Evolutionary conservation across 2,113 vertebrate genomes (phyloP), one percentile per base, ranked within the genome.

Genomic region (Elephantulus edwardii): DNA sequence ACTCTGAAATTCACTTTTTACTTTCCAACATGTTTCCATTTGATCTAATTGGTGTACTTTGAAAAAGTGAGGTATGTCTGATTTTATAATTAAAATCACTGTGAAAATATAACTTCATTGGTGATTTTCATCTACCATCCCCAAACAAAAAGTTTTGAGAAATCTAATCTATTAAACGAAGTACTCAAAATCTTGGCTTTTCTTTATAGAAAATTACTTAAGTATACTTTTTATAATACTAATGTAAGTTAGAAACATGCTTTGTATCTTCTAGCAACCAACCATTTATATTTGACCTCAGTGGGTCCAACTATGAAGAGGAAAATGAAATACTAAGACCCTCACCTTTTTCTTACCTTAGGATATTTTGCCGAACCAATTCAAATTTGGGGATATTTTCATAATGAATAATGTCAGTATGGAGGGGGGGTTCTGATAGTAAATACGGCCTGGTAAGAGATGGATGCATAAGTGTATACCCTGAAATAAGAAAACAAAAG

Each of bases 391-490:
- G 99, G 76, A 99, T 99, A 72, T 99, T 99, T 97, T 99, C 99
- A 0, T 99, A 99, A 96, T 99, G 99, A 96, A 98, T 99, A 82
- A 99, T 99, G 92, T 99, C 99, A 0, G 99, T 99, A 97, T 99
- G 99, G 26, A 99, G 98, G 0, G 99, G 99, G 0, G 99, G 98
- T 94, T 99, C 99, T 0, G 98, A 98, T 76, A 99, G 98, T 96
- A 99, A 98, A 96, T 99, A 99, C 4, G 99, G 99, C 87, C 99
- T 98, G 19, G 98, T 99, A 84, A 99, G 98, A 19, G 99, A 99
- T 0, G 99, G 99, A 86, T 99, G 99, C 99, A 99, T 99, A 94
- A 99, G 97, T 22, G 99, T 99, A 97, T 99, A 99, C 3, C 99
- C 99, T 99, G 90, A 79, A 96, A 97, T 77, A 84, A 24, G 92